Percentiles rank a stretch among this genome's conserved stretches.
Conservation (phyloP, 2,888 invertebrate species). For the Cephalotes varians region DNA sequence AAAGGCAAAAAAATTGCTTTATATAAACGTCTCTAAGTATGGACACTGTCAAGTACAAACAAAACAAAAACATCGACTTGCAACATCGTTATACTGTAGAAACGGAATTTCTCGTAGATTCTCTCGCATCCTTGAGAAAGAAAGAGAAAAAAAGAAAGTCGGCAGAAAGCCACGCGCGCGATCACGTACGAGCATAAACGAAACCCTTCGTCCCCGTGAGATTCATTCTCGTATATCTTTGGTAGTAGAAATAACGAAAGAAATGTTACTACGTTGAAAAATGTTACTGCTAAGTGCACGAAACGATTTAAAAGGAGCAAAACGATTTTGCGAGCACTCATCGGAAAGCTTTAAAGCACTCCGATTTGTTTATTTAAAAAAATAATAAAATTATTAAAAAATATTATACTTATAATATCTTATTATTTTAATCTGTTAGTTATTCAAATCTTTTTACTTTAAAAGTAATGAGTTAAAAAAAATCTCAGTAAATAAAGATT, state of each 20-base stretch:
- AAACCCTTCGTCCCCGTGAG: constrained; percentile 25
- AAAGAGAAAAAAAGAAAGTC: background rate
- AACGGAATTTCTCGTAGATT: constrained; percentile 14
- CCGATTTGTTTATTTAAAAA: background rate
- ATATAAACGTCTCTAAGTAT: constrained; percentile 18
- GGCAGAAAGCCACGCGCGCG: constrained; percentile 19
- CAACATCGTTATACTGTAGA: background rate
- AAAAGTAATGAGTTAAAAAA: background rate
- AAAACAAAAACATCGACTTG: constrained; percentile 3
- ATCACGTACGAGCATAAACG: constrained; percentile 4
- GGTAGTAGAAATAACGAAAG: constrained; percentile 12
- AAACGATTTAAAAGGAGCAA: constrained; percentile 10
- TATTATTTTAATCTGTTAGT: background rate
- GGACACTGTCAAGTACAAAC: background rate
- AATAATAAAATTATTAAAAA: background rate
- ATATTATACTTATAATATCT: background rate
- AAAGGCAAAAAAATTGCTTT: background rate
- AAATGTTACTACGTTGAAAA: background rate
- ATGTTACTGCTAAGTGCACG: constrained; percentile 7
- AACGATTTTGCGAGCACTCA: background rate
- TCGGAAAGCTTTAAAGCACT: background rate
- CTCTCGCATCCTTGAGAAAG: background rate
- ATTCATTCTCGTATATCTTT: constrained; percentile 1
- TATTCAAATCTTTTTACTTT: background rate
- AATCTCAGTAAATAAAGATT: background rate